phyloP scores from a whole-genome alignment of 2,113 vertebrate genomes.

The Urocynchramus pylzowi region DNA sequence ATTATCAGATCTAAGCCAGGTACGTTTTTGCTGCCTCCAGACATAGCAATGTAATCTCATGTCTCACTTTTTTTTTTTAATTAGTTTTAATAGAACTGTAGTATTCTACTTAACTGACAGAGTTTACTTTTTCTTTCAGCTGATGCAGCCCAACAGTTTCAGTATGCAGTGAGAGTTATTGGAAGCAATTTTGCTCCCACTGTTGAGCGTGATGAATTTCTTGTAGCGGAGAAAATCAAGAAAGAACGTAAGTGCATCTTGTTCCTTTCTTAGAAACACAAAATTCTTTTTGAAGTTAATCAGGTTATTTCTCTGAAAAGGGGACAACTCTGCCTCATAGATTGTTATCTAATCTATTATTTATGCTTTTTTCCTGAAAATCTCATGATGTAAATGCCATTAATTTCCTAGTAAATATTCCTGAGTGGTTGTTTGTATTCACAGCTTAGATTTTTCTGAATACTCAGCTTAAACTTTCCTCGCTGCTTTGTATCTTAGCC shows the following conservation, averaged over 20 bases:
- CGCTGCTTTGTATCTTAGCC: neutral
- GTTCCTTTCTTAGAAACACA: neutral
- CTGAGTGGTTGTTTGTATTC: neutral
- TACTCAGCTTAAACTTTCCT: neutral
- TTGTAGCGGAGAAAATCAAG: constrained; percentile 97
- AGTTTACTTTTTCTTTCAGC: constrained; percentile 70
- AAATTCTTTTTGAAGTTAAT: neutral
- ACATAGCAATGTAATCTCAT: neutral
- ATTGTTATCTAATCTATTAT: neutral
- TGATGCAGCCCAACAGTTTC: constrained; percentile 95
- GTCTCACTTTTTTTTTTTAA: neutral
- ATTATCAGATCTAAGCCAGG: neutral
- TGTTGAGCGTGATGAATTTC: constrained; percentile 95
- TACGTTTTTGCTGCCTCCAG: neutral
- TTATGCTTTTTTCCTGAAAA: neutral
- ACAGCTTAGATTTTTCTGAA: neutral
- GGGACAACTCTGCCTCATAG: neutral
- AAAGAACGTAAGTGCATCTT: constrained; percentile 87
- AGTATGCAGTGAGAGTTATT: constrained; percentile 96
- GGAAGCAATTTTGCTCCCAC: constrained; percentile 98
- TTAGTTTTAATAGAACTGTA: neutral
- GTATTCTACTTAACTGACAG: neutral
- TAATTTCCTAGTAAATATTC: neutral
- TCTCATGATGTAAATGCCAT: neutral
- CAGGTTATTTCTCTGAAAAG: neutral